Percentiles rank a stretch among this genome's conserved stretches.
Conservation (phyloP, 2,113 vertebrate genomes). For the Saguinus imperator region DNA sequence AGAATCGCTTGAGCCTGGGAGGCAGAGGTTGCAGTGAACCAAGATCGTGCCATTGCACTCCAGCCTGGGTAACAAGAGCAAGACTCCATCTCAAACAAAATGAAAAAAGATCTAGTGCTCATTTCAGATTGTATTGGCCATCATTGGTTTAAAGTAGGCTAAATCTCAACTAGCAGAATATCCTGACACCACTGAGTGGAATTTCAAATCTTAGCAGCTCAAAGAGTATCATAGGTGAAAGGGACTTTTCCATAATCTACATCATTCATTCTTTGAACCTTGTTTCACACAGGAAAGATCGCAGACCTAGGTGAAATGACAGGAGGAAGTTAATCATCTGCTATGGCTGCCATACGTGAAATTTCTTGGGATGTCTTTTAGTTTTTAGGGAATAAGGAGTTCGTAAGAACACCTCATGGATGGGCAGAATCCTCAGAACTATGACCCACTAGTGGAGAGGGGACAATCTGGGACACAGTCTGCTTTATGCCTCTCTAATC, state of each 20-base stretch:
- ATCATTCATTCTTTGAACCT: not conserved
- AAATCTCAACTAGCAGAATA: not conserved
- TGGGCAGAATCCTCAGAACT: not conserved
- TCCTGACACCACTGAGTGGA: not conserved
- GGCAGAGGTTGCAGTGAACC: no score
- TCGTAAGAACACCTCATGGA: not conserved
- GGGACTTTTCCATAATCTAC: not conserved
- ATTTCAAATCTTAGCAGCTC: not conserved
- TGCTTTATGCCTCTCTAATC: fast-evolving
- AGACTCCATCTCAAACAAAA: no score
- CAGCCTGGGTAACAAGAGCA: no score
- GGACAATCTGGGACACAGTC: fast-evolving
- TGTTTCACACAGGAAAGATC: not conserved
- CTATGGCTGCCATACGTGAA: not conserved
- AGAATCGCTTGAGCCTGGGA: no score
- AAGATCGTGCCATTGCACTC: no score
- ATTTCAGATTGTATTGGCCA: not conserved
- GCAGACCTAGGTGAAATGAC: not conserved
- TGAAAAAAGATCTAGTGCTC: not conserved
- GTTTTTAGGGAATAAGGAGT: not conserved
- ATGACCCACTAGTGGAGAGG: fast-evolving
- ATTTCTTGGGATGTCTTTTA: not conserved
- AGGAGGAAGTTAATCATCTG: not conserved
- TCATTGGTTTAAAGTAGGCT: not conserved
- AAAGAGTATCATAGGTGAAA: not conserved